Percentiles rank a stretch among this genome's conserved stretches.
These are phyloP conservation scores for Nephrotoma guestfalica DNA, from an alignment of 2,888 invertebrate species.

Conservation along the genomic window DNA sequence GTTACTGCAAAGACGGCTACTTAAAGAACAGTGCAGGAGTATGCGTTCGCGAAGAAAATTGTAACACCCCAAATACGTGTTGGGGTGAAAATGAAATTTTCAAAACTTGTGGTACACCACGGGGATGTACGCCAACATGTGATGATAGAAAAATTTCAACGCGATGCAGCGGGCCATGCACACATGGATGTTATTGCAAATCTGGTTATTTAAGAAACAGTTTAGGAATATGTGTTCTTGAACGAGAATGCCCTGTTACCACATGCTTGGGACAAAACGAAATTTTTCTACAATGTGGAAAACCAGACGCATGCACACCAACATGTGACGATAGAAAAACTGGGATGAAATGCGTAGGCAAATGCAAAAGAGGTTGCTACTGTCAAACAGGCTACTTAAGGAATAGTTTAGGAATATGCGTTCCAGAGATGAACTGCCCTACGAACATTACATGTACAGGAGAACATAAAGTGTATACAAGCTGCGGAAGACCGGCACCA, in stretches of 20 bases:
- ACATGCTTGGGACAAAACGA: not conserved
- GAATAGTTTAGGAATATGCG: not conserved
- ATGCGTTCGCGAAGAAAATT: not conserved
- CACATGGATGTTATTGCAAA: not conserved
- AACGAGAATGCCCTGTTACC: not conserved
- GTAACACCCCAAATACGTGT: too few species aligned
- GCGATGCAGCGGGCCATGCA: not conserved
- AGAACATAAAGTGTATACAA: too few species aligned
- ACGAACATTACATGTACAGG: too few species aligned
- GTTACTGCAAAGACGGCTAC: not conserved
- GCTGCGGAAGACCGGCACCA: too few species aligned
- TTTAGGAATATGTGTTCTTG: not conserved
- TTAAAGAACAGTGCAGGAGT: not conserved
- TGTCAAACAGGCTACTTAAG: not conserved
- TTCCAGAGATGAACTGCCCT: not conserved
- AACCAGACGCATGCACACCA: not conserved
- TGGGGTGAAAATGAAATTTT: not conserved
- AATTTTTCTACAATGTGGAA: not conserved
- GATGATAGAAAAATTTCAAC: not conserved
- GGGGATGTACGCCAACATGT: not conserved
- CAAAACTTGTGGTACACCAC: not conserved
- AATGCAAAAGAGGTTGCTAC: not conserved
- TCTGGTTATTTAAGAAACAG: not conserved
- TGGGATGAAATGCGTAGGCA: not conserved
- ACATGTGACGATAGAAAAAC: not conserved